phyloP scores from a whole-genome alignment of 2,113 vertebrate genomes.

The Pteropus alecto region DNA sequence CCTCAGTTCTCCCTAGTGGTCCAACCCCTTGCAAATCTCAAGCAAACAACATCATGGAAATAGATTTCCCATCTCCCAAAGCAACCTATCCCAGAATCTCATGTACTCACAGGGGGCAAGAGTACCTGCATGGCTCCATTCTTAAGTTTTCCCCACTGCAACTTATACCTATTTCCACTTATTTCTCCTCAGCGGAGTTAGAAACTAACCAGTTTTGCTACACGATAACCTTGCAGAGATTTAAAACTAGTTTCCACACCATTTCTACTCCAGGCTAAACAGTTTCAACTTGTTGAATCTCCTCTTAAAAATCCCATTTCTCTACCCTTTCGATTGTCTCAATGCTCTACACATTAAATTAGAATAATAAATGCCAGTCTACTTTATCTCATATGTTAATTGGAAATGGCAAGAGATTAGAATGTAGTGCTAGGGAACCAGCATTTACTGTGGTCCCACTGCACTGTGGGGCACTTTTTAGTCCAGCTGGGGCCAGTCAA shows the following conservation, averaged over 20 bases:
- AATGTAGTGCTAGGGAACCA: neutral
- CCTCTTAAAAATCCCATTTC: conserved; percentile 33
- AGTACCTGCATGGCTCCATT: neutral
- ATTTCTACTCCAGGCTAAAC: neutral
- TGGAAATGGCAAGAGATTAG: neutral
- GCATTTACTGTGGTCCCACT: neutral
- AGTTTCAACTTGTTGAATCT: neutral
- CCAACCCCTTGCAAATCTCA: neutral
- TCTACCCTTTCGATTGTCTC: neutral
- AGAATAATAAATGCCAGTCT: neutral
- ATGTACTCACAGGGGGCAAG: rapidly evolving
- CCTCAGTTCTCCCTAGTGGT: neutral
- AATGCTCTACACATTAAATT: neutral
- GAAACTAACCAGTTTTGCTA: neutral
- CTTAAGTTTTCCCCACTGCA: neutral
- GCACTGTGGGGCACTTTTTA: neutral
- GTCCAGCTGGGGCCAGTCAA: neutral
- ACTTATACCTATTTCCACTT: neutral
- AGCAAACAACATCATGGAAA: neutral
- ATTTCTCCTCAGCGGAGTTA: neutral
- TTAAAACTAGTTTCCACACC: neutral
- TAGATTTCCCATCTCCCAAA: neutral
- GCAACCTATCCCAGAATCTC: neutral
- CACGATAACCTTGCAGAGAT: neutral
- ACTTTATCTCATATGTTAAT: neutral